Evolutionary conservation across 2,797 vertebrate genomes (phyloP).

Genomic region (Sebastes minor): DNA sequence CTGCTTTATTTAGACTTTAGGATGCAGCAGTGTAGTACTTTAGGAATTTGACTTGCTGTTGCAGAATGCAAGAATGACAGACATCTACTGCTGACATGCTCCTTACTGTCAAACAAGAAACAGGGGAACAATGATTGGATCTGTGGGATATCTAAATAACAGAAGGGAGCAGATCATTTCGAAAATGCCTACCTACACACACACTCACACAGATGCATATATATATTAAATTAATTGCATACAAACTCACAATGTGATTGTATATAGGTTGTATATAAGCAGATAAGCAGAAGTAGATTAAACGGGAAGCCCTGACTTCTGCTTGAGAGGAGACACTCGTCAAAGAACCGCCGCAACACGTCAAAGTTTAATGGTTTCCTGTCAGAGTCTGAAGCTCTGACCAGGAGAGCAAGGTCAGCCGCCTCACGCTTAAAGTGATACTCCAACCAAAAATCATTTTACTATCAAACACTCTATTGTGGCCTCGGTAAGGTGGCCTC

Average conservation of each 20-base stretch:
- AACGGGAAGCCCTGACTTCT: constrained; percentile 32
- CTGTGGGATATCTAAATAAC: not conserved
- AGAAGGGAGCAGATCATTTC: constrained; percentile 4
- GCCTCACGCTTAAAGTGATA: not conserved
- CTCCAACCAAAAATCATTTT: not conserved
- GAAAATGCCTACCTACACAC: constrained; percentile 8
- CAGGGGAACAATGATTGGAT: not conserved
- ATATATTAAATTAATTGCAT: constrained; percentile 22
- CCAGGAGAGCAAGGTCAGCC: not conserved
- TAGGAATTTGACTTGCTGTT: not conserved
- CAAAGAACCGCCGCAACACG: not conserved
- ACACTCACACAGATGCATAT: constrained; percentile 15
- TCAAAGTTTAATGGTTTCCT: not conserved
- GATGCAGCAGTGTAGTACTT: not conserved
- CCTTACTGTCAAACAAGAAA: not conserved
- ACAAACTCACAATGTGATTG: constrained; percentile 47
- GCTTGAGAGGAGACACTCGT: constrained; percentile 34
- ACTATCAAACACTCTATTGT: not conserved
- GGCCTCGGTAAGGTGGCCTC: not conserved
- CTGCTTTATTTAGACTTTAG: constrained; percentile 17
- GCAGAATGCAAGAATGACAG: not conserved
- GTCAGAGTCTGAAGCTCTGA: not conserved
- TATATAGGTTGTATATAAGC: constrained; percentile 78
- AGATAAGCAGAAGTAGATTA: constrained; percentile 38
- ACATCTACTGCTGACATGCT: not conserved